Percentiles rank a stretch among this genome's conserved stretches.
These are phyloP conservation scores for Bombus cullumanus DNA, from an alignment of 1,140 invertebrate genomes.

Conservation along the genomic window DNA sequence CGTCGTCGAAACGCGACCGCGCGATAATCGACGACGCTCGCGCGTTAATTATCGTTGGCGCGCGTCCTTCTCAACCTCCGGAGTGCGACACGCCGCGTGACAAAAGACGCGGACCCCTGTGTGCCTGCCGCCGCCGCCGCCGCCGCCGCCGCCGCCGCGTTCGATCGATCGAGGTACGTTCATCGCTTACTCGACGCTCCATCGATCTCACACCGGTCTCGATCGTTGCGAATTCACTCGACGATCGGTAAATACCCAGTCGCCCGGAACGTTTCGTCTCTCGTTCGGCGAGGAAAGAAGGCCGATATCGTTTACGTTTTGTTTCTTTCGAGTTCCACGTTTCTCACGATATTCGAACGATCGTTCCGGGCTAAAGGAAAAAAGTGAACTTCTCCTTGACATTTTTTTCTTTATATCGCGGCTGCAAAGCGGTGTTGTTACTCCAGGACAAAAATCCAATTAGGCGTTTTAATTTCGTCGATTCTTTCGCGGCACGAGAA, in stretches of 20 bases:
- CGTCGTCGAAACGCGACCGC: background rate
- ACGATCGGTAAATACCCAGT: background rate
- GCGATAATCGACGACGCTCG: background rate
- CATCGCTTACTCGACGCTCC: background rate
- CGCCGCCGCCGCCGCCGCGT: too few relatives aligned
- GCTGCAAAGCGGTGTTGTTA: background rate
- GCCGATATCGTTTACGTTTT: background rate
- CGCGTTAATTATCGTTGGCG: background rate
- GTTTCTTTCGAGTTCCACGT: background rate
- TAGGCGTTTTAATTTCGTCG: background rate
- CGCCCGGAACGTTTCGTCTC: background rate
- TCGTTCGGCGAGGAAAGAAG: background rate
- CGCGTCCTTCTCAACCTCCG: background rate
- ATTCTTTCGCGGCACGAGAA: background rate
- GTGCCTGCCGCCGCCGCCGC: too few relatives aligned
- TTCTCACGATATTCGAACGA: background rate
- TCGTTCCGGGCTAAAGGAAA: background rate
- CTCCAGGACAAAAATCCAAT: background rate
- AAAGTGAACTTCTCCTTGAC: too few relatives aligned
- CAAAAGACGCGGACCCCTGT: background rate
- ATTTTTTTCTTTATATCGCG: background rate
- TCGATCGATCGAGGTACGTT: slow-evolving; percentile 33
- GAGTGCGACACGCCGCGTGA: background rate
- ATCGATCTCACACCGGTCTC: slow-evolving; percentile 7
- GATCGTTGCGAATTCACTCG: background rate